Evolutionary conservation across 2,113 vertebrate species (phyloP), one percentile per base, ranked within the genome.

Genomic region (Semicossyphus pulcher): DNA sequence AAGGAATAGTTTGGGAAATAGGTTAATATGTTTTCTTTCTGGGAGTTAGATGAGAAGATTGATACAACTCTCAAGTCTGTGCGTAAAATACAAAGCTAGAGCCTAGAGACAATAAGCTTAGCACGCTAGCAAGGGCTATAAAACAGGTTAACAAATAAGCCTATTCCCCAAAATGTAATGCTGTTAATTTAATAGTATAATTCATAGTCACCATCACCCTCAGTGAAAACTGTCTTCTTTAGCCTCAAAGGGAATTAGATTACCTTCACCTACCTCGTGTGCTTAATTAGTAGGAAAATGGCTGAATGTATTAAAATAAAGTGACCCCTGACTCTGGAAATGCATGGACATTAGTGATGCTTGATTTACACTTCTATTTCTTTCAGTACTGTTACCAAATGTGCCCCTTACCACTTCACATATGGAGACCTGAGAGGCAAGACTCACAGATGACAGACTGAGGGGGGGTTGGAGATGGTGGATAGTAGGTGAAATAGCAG

Each of bases 401-500:
- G 62, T 78, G 72, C 76, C 88, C 81, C 79, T 73, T 76, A 80
- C 70, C 68, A 67, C 70, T 72, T 78, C 1, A 79, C 67, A 82
- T 66, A 89, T 80, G 80, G 70, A 88, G 58, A 84, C 68, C 78
- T 86, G 87, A 86, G 85, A 76, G 73, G 60, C 52, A 64, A 84
- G 75, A 86, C 63, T 83, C 44, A 85, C 77, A 52, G 77, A 84
- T 83, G 88, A 80, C 52, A 78, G 64, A 71, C 72, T 73, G 81
- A 70, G 52, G 76, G 51, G 45, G 29, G 66, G n/a, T n/a, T n/a
- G n/a, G 4, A 12, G 73, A 74, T 76, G 86, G 82, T 60, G 67
- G 72, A 91, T 67, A 85, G 82, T 87, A n/a, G 52, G 72, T 88
- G 78, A 90, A 23, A 83, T 10, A 88, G 71, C 84, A 86, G 77